Conservation (phyloP, 2,888 invertebrate species). For the Heteromyza rotundicornis region DNA sequence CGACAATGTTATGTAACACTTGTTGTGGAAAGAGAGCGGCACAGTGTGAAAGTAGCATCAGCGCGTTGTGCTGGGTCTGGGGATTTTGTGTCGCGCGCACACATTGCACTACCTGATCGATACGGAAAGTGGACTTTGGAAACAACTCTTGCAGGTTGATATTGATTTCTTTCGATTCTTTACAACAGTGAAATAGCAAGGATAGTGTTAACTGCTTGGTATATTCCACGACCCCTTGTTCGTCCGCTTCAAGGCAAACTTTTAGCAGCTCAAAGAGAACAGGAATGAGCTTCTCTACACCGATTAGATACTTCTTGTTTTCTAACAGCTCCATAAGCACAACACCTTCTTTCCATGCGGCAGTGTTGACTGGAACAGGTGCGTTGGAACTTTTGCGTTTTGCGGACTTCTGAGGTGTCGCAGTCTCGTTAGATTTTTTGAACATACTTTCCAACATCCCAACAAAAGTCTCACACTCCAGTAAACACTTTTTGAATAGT, state of each 20-base stretch:
- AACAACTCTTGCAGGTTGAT: constrained; percentile 61
- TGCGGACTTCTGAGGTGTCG: constrained; percentile 23
- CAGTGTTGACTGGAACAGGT: constrained; percentile 66
- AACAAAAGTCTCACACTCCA: constrained; percentile 70
- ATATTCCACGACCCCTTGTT: constrained; percentile 84
- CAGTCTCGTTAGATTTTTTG: constrained; percentile 55
- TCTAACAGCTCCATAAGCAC: constrained; percentile 84
- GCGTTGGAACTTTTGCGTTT: not conserved
- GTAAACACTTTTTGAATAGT: constrained; percentile 70
- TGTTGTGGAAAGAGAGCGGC: constrained; percentile 80
- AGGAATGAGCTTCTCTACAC: constrained; percentile 73
- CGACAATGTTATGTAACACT: constrained; percentile 92
- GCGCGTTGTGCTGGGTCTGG: constrained; percentile 93
- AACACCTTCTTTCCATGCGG: constrained; percentile 80
- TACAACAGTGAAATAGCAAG: constrained; percentile 75
- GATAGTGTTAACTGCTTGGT: constrained; percentile 85
- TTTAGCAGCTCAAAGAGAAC: constrained; percentile 79
- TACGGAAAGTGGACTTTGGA: constrained; percentile 62
- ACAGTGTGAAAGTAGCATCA: constrained; percentile 80
- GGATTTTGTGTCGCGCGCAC: constrained; percentile 91
- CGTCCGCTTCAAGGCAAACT: constrained; percentile 80
- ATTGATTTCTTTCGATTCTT: constrained; percentile 65
- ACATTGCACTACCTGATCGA: constrained; percentile 74
- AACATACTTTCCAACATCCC: constrained; percentile 69
- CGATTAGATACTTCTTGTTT: constrained; percentile 78